A percentile compares a stretch with the other conserved stretches of the same genome.
Conservation (phyloP, 2,113 vertebrate species). For the Aspidoscelis tigris region DNA sequence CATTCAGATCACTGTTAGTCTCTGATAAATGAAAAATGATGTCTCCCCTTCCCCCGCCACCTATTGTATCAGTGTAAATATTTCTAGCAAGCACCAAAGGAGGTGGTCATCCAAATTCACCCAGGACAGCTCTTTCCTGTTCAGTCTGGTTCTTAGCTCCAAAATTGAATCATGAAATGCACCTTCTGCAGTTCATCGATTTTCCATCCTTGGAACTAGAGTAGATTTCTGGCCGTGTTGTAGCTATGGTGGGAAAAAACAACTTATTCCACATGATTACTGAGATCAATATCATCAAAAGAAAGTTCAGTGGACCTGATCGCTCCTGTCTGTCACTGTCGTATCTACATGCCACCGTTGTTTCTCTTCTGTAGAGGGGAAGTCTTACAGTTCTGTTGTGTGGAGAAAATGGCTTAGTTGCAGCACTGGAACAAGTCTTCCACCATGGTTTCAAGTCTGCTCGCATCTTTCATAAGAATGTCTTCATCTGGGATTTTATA, state of each 20-base stretch:
- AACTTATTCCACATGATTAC: neutral
- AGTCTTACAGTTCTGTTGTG: conserved; percentile 92
- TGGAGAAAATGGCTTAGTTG: conserved; percentile 91
- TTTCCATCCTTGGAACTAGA: neutral
- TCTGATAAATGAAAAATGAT: neutral
- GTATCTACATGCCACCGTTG: neutral
- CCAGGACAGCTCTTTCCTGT: neutral
- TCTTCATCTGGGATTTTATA: conserved; percentile 98
- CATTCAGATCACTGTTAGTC: neutral
- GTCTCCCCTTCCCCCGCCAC: neutral
- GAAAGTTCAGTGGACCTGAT: too few relatives aligned
- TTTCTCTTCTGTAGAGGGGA: conserved; percentile 81
- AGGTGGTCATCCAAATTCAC: too few relatives aligned
- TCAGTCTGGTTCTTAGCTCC: neutral
- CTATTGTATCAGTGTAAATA: too few relatives aligned
- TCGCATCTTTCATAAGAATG: conserved; percentile 94
- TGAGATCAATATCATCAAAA: neutral
- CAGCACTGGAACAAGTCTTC: conserved; percentile 92
- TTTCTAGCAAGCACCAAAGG: neutral
- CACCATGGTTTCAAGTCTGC: conserved; percentile 91
- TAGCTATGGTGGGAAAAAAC: neutral
- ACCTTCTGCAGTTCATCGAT: neutral
- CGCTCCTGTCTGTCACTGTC: neutral
- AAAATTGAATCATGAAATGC: neutral
- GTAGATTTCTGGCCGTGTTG: neutral